Conservation (phyloP, 2,888 invertebrate species). For the Belgica antarctica region DNA sequence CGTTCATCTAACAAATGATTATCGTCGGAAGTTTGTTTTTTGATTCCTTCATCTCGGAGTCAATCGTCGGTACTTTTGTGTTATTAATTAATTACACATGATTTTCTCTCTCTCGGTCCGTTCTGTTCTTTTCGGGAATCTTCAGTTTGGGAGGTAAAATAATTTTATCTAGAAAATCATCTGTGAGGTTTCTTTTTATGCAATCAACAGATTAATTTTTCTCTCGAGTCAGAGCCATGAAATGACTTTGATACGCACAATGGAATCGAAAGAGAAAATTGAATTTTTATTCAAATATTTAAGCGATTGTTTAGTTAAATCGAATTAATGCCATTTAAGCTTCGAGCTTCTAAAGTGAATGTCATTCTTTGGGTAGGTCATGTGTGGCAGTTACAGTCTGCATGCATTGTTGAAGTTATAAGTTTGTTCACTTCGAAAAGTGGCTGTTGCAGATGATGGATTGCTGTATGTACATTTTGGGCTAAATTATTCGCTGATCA, state of each 20-base stretch:
- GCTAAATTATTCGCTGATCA: too few relatives aligned
- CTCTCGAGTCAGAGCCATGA: not conserved
- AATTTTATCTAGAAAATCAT: not conserved
- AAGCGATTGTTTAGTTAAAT: too few relatives aligned
- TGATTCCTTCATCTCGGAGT: constrained; percentile 33
- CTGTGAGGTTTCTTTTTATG: not conserved
- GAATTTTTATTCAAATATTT: too few relatives aligned
- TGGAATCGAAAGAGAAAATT: too few relatives aligned
- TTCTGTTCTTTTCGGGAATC: not conserved
- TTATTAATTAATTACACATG: constrained; percentile 43
- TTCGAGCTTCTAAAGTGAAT: too few relatives aligned
- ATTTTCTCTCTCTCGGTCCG: constrained; percentile 7
- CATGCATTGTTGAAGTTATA: too few relatives aligned
- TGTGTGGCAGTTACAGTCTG: too few relatives aligned
- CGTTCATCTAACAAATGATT: constrained; percentile 42
- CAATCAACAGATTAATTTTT: not conserved
- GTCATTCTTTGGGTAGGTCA: too few relatives aligned
- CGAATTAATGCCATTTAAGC: too few relatives aligned
- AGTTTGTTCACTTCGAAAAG: too few relatives aligned
- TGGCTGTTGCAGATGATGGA: too few relatives aligned
- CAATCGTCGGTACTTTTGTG: constrained; percentile 31
- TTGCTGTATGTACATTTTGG: too few relatives aligned
- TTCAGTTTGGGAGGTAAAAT: constrained; percentile 36
- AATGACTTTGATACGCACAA: not conserved
- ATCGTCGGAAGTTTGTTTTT: constrained; percentile 44